Percentiles rank a stretch among this genome's conserved stretches.
These are phyloP conservation scores for Caenorhabditis plicata DNA, from an alignment of 2,888 invertebrate genomes.

Conservation along the genomic window DNA sequence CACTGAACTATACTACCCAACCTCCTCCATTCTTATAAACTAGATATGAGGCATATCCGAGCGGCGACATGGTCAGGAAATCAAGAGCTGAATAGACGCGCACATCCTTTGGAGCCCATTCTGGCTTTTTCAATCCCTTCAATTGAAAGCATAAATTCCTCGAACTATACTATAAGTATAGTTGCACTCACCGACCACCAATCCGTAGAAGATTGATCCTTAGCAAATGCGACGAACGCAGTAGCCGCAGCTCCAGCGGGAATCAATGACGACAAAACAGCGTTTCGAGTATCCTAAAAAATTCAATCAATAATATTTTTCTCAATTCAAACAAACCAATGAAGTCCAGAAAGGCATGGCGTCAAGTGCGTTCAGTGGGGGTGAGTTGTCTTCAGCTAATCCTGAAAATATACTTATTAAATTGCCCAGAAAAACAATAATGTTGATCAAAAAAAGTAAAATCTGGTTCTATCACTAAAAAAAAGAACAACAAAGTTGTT, in stretches of 20 bases:
- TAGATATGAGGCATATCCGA: slow-evolving; percentile 62
- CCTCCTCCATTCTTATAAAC: slow-evolving; percentile 63
- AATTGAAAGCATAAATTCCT: slow-evolving; percentile 4
- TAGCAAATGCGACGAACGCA: slow-evolving; percentile 35
- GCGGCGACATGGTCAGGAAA: slow-evolving; percentile 47
- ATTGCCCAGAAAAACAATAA: slow-evolving; percentile 7
- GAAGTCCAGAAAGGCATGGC: slow-evolving; percentile 51
- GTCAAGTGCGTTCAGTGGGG: slow-evolving; percentile 18
- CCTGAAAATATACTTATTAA: slow-evolving; percentile 16
- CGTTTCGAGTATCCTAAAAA: slow-evolving; percentile 53
- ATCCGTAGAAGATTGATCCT: slow-evolving; percentile 34
- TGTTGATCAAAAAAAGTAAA: neutral
- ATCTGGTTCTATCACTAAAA: slow-evolving; percentile 4
- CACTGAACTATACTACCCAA: slow-evolving; percentile 5
- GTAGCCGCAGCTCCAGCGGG: slow-evolving; percentile 50
- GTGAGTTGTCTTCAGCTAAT: slow-evolving; percentile 18
- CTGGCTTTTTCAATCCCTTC: slow-evolving; percentile 47
- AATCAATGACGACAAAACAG: slow-evolving; percentile 46
- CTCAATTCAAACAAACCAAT: slow-evolving; percentile 20
- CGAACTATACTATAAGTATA: neutral
- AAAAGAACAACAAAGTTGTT: slow-evolving; percentile 4
- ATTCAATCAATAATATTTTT: neutral
- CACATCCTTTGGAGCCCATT: slow-evolving; percentile 51
- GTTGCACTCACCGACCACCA: slow-evolving; percentile 47
- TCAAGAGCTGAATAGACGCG: slow-evolving; percentile 52